Percentiles rank a stretch among this genome's conserved stretches.
phyloP scores from a whole-genome alignment of 1,140 invertebrate species.

The Aphelenchoides fujianensis region DNA sequence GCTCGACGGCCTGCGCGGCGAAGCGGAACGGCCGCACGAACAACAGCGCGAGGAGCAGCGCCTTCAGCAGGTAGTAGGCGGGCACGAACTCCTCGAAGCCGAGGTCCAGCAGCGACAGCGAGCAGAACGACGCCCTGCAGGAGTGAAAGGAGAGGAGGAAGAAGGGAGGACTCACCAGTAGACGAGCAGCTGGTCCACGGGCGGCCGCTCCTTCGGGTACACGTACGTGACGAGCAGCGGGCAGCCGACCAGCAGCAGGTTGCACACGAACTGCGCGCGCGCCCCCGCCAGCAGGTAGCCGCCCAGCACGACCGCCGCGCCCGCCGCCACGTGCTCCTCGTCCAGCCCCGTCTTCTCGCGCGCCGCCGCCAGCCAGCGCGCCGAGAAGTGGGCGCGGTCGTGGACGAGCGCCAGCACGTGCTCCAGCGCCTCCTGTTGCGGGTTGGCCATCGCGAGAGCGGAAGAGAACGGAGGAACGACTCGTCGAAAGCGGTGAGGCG shows the following conservation, averaged over 20 bases:
- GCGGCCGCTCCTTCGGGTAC: slow-evolving; percentile 32
- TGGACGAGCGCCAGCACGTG: neutral
- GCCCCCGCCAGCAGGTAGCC: slow-evolving; percentile 22
- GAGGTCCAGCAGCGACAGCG: slow-evolving; percentile 33
- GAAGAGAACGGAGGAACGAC: too few species aligned
- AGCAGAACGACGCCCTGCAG: slow-evolving; percentile 26
- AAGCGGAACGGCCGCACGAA: slow-evolving; percentile 30
- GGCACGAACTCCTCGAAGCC: slow-evolving; percentile 35
- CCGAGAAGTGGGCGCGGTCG: slow-evolving; percentile 17
- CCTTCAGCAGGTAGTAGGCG: slow-evolving; percentile 35
- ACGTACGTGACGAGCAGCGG: slow-evolving; percentile 37
- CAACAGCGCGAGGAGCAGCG: slow-evolving; percentile 32
- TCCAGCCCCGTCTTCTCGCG: slow-evolving; percentile 20
- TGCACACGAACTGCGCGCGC: slow-evolving; percentile 32
- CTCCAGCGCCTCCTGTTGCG: neutral
- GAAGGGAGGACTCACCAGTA: too few species aligned
- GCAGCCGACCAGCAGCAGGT: slow-evolving; percentile 27
- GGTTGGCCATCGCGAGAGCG: too few species aligned
- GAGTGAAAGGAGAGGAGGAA: neutral
- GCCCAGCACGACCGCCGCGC: slow-evolving; percentile 7
- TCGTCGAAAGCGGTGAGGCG: too few species aligned
- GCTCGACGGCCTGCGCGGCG: slow-evolving; percentile 34
- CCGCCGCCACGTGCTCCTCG: slow-evolving; percentile 24
- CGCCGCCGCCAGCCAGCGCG: slow-evolving; percentile 15
- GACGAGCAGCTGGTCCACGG: slow-evolving; percentile 23